Conservation (phyloP, 1,140 invertebrate genomes). For the Lepidurus apus region DNA sequence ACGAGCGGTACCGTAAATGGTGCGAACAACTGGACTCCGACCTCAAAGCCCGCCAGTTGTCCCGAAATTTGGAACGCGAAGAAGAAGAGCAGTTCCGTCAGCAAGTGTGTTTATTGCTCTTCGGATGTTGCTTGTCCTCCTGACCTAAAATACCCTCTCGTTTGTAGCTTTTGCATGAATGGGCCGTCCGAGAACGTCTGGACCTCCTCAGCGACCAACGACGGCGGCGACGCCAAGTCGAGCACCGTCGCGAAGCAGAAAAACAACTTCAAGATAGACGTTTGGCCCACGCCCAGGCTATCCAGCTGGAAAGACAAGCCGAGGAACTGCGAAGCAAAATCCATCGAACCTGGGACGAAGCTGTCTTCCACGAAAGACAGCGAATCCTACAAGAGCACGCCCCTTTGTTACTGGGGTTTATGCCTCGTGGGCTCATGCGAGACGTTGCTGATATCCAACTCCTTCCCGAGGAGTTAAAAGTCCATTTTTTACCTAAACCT, state of each 20-base stretch:
- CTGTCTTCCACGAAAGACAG: background rate
- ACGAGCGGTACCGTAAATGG: background rate
- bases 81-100: background rate
- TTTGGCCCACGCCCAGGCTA: background rate
- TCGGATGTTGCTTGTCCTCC: background rate
- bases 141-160: conserved; percentile 1
- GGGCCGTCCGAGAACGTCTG: background rate
- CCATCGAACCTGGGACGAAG: background rate
- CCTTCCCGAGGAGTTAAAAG: background rate
- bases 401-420: background rate
- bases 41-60: background rate
- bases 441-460: background rate
- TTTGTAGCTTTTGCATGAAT: conserved; percentile 15
- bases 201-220: background rate
- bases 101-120: background rate
- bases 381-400: background rate
- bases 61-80: background rate
- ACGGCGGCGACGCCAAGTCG: conserved; percentile 1
- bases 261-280: background rate
- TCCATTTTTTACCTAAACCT: background rate
- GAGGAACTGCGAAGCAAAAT: background rate
- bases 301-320: background rate
- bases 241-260: conserved; percentile 5
- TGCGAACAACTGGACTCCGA: background rate
- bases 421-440: background rate